A percentile compares a stretch with the other conserved stretches of the same genome.
phyloP scores from a whole-genome alignment of 2,797 vertebrate genomes.

The Novumbra hubbsi region DNA sequence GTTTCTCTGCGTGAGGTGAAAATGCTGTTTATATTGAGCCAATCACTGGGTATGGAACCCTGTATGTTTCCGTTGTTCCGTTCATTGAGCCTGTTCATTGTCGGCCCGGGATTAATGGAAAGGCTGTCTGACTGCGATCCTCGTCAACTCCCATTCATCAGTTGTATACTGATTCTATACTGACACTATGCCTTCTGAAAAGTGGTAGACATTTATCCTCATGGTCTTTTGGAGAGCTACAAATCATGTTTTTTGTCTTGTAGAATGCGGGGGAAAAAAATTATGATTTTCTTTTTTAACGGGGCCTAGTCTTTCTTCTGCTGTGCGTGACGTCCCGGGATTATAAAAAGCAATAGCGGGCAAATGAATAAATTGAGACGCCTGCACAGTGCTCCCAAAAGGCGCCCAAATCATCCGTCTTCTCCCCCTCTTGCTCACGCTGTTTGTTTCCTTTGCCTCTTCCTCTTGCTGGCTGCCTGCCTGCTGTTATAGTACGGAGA shows the following conservation, averaged over 20 bases:
- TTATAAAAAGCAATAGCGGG: neutral
- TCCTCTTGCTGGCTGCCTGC: neutral
- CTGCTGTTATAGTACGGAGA: conserved; percentile 15
- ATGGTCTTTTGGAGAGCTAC: neutral
- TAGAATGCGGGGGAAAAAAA: neutral
- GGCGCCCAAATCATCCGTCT: neutral
- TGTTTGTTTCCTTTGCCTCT: conserved; percentile 1
- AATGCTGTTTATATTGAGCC: neutral
- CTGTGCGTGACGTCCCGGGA: neutral
- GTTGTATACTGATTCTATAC: neutral
- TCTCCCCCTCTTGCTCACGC: neutral
- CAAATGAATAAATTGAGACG: neutral
- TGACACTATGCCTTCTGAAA: neutral
- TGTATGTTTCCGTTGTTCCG: conserved; percentile 16
- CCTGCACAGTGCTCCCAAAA: neutral
- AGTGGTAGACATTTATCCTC: neutral
- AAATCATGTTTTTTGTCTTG: neutral
- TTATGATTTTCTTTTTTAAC: neutral
- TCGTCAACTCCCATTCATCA: neutral
- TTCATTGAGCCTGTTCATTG: conserved; percentile 7
- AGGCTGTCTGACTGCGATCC: neutral
- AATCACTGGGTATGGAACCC: conserved; percentile 19
- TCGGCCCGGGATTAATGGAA: neutral
- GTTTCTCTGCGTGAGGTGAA: conserved; percentile 4
- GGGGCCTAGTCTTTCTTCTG: neutral